Evolutionary conservation across 2,888 invertebrate species (phyloP).

Genomic region (Limnephilus lunatus): DNA sequence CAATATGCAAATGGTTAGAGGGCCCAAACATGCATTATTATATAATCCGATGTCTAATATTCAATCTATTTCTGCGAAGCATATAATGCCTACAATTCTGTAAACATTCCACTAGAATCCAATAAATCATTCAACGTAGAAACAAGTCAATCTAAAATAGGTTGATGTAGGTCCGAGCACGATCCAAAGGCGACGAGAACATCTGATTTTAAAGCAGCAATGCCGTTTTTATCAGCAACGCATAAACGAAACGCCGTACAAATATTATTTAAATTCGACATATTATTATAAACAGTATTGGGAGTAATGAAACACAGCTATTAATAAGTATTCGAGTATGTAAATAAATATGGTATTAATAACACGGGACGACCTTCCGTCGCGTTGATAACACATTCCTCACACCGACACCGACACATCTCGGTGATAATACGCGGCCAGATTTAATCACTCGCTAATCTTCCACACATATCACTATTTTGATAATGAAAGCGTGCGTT

Average conservation of each 20-base stretch:
- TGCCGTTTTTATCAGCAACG: not conserved
- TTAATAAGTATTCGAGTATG: not conserved
- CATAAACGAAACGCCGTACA: not conserved
- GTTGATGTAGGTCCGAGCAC: not conserved
- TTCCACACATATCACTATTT: constrained; percentile 45
- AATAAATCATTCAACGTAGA: not conserved
- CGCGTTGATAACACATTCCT: not conserved
- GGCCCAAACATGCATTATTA: no score
- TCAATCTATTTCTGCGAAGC: not conserved
- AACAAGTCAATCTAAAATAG: not conserved
- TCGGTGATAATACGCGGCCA: constrained; percentile 13
- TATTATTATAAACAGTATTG: not conserved
- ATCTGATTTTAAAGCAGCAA: not conserved
- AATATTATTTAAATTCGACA: not conserved
- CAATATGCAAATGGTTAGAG: no score
- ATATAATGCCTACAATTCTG: not conserved
- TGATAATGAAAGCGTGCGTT: constrained; percentile 53
- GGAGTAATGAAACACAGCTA: not conserved
- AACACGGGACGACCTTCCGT: not conserved
- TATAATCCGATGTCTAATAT: not conserved
- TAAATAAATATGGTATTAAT: constrained; percentile 7
- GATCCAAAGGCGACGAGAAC: not conserved
- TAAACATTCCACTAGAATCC: not conserved
- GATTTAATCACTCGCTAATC: constrained; percentile 56
- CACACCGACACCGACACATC: constrained; percentile 6